Conservation (phyloP, 2,888 invertebrate species). For the Calephelis perditalis region DNA sequence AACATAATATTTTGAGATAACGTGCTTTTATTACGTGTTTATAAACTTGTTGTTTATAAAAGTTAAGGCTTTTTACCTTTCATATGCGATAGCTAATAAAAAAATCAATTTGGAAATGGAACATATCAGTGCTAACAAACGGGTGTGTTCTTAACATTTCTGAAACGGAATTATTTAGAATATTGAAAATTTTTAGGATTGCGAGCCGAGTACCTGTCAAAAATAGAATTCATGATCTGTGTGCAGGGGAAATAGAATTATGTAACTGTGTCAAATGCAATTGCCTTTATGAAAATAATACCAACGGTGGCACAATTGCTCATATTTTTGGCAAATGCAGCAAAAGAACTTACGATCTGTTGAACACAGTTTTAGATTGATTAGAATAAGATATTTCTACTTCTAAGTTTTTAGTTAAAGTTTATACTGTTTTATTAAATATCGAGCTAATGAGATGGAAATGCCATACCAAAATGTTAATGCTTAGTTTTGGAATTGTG, state of each 20-base stretch:
- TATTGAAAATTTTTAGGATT: constrained; percentile 4
- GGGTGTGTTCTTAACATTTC: constrained; percentile 4
- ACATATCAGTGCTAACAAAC: constrained; percentile 7
- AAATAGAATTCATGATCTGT: background rate
- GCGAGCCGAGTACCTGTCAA: constrained; percentile 9
- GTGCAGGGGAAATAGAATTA: background rate
- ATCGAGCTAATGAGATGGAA: no score
- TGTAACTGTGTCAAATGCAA: background rate
- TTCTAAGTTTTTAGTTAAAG: no score
- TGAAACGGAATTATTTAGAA: constrained; percentile 4
- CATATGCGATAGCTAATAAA: background rate
- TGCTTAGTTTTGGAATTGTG: no score
- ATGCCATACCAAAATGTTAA: no score
- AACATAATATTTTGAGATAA: no score
- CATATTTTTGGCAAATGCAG: background rate
- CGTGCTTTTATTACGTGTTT: background rate
- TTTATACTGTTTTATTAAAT: no score
- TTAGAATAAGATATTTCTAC: no score
- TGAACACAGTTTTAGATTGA: no score
- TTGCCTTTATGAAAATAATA: background rate
- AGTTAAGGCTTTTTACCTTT: background rate
- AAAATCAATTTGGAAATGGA: background rate
- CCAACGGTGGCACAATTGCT: constrained; percentile 5
- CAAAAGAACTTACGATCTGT: no score
- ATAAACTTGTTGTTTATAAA: constrained; percentile 1